Evolutionary conservation across 2,888 invertebrate genomes (phyloP), one percentile per base, ranked within the genome.

Genomic region (Scaptodrosophila latifasciaeformis): DNA sequence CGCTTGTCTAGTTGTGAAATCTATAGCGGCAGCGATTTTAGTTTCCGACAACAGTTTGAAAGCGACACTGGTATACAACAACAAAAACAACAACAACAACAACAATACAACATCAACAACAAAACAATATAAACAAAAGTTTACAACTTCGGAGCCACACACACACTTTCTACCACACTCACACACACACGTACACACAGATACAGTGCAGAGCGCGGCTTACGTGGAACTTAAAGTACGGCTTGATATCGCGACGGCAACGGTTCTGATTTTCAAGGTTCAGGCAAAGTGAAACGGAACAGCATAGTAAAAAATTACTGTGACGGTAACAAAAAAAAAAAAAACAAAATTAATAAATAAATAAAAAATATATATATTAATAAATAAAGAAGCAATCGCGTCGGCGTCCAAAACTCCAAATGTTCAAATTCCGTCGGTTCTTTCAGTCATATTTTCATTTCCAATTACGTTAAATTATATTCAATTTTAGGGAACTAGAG

Each of bases 1-100:
- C 84, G 76, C 82, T 84, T 84, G 84, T 85, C 82, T 84, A 84
- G 85, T 85, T 82, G 84, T 84, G 82, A 85, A 85, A 85, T 85
- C 82, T 84, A 82, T 85, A 83, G n/a, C 83, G 81, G 83, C 75
- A 81, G 80, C 82, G 84, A n/a, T n/a, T 82, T 84, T 84, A 82
- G 82, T 76, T 82, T 70, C 60, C 70, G 54, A 67, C 60, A 67
- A 67, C 67, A 70, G 71, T 71, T 29, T 65, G 71, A 70, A 62
- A 52, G 47, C 15, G 47, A 29, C 12, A 31, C 30, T 13, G 37
- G 12, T 19, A 51, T 30, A 39, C 31, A 31, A 6, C 17, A 17
- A 43, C 27, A 24, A 37, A 47, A 10, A 35, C 35, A 21, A 15
- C 2, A 7, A 17, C 15, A 39, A 43, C 54, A 21, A 53, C 42